These are phyloP conservation scores for Neomorphus geoffroyi DNA, from an alignment of 2,797 vertebrate genomes.

Conservation along the genomic window DNA sequence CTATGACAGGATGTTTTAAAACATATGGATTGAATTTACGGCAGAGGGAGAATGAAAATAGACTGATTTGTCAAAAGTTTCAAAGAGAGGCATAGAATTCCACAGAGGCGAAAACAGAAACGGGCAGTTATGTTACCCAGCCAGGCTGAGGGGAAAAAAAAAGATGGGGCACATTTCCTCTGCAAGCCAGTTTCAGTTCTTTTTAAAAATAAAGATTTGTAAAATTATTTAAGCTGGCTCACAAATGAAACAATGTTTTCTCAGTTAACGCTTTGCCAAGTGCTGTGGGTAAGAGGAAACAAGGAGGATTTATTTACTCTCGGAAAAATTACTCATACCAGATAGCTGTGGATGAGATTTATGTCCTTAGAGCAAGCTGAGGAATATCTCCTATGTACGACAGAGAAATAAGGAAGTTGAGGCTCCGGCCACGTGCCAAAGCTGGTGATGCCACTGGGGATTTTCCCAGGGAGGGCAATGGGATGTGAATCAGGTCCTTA, in stretches of 20 bases:
- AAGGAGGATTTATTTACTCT: not conserved
- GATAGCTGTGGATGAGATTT: not conserved
- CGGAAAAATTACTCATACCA: not conserved
- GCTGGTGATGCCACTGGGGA: not conserved
- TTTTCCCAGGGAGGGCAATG: not conserved
- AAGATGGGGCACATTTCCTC: not conserved
- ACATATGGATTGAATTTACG: conserved; percentile 70
- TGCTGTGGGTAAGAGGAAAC: not conserved
- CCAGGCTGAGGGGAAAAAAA: not conserved
- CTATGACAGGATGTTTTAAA: conserved; percentile 60
- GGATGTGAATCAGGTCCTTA: not conserved
- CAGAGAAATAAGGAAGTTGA: not conserved
- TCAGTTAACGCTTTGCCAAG: not conserved
- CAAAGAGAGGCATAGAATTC: conserved; percentile 56
- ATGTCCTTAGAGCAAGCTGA: not conserved
- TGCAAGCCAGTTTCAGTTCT: conserved; percentile 25
- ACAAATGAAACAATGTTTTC: not conserved
- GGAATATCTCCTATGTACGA: not conserved
- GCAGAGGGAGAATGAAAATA: conserved; percentile 55
- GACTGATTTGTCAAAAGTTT: conserved; percentile 72
- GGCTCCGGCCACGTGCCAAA: not conserved
- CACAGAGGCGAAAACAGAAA: conserved; percentile 46
- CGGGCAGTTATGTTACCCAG: conserved; percentile 34
- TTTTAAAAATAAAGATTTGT: conserved; percentile 5
- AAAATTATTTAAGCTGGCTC: not conserved